These are phyloP conservation scores for Amphiduros pacificus DNA, from an alignment of 2,888 invertebrate genomes.

Conservation along the genomic window DNA sequence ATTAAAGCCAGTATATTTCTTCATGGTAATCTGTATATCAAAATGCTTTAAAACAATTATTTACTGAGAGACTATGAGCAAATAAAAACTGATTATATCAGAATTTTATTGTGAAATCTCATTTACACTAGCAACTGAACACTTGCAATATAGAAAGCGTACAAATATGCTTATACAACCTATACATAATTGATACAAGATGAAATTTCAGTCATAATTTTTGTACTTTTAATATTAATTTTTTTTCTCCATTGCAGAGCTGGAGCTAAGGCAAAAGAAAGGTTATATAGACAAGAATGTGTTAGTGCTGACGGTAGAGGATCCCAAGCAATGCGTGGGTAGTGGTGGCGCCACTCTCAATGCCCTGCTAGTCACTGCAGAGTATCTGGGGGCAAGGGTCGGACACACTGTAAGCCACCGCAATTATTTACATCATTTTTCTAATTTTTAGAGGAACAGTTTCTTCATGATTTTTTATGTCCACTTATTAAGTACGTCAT, in stretches of 20 bases:
- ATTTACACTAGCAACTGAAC: no score
- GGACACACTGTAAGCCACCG: conserved; percentile 56
- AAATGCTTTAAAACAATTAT: no score
- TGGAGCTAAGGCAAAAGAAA: conserved; percentile 49
- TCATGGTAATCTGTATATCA: no score
- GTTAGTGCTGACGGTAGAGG: conserved; percentile 61
- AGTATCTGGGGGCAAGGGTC: conserved; percentile 60
- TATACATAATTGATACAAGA: background rate
- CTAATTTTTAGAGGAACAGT: no score
- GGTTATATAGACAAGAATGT: conserved; percentile 49
- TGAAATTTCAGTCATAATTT: background rate
- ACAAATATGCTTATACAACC: background rate
- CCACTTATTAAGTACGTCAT: background rate
- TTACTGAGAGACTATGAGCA: no score
- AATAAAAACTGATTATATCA: no score
- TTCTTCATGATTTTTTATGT: background rate
- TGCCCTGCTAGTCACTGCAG: conserved; percentile 62
- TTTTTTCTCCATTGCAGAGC: conserved; percentile 39
- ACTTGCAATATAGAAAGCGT: no score
- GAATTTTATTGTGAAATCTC: no score
- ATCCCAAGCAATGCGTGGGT: conserved; percentile 58
- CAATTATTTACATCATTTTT: no score
- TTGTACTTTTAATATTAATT: background rate
- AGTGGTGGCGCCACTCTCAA: conserved; percentile 65
- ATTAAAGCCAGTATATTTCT: no score